A percentile compares a stretch with the other conserved stretches of the same genome.
Conservation (phyloP, 1,140 invertebrate species). For the Dreissena rostriformis region DNA sequence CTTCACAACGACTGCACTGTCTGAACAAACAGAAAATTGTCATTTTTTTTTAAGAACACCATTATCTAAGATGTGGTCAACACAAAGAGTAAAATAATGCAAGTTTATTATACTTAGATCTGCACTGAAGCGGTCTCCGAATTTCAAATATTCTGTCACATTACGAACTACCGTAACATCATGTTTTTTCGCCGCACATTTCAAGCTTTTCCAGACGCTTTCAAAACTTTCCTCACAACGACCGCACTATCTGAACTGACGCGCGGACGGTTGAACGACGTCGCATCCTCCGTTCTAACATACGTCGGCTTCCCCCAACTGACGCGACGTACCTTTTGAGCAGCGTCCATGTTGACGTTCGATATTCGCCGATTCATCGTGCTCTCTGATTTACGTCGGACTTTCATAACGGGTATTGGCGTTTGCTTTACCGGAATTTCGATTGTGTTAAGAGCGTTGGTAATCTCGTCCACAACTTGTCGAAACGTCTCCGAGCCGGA, state of each 20-base stretch:
- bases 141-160: not conserved
- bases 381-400: slow-evolving; percentile 20
- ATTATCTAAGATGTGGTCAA: not conserved
- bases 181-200: not conserved
- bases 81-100: not conserved
- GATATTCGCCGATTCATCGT: not conserved
- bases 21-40: slow-evolving; percentile 16
- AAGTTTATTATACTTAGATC: not conserved
- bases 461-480: slow-evolving; percentile 36
- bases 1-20: slow-evolving; percentile 5
- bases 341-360: not conserved
- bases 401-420: not conserved
- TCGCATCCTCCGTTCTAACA: not conserved
- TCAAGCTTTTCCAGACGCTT: not conserved
- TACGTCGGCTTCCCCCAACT: slow-evolving; percentile 24
- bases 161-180: not conserved
- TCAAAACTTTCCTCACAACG: not conserved
- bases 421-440: slow-evolving; percentile 11
- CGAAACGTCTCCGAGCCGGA: slow-evolving; percentile 39
- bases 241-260: slow-evolving; percentile 33
- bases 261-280: slow-evolving; percentile 11
- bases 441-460: not conserved
- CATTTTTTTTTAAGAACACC: too few relatives aligned
- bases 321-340: not conserved
- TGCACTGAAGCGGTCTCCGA: not conserved